Evolutionary conservation across 2,888 invertebrate genomes (phyloP).

Genomic region (Sisyra nigra): DNA sequence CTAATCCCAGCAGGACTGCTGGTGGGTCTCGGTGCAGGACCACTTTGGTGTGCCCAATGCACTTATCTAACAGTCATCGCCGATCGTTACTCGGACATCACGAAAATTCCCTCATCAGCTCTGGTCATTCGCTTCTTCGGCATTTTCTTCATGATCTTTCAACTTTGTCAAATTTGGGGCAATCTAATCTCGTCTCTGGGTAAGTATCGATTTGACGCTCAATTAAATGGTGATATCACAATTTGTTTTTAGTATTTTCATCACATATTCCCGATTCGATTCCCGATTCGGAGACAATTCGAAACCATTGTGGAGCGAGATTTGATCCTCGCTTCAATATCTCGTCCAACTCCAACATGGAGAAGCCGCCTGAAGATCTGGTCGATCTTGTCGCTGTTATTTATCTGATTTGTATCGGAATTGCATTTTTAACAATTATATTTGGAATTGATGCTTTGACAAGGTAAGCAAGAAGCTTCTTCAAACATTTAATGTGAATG

Average conservation of each 20-base stretch:
- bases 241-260: neutral
- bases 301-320: conserved; percentile 31
- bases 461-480: conserved; percentile 27
- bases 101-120: conserved; percentile 35
- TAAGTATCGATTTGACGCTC: too few species aligned
- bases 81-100: conserved; percentile 38
- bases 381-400: conserved; percentile 41
- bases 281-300: conserved; percentile 25
- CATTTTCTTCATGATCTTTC: conserved; percentile 57
- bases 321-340: conserved; percentile 31
- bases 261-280: conserved; percentile 19
- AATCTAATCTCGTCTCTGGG: conserved; percentile 46
- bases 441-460: conserved; percentile 44
- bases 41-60: conserved; percentile 55
- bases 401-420: conserved; percentile 42
- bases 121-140: conserved; percentile 52
- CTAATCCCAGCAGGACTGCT: conserved; percentile 43
- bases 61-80: conserved; percentile 51
- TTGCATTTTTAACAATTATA: conserved; percentile 40
- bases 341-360: conserved; percentile 26
- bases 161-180: conserved; percentile 52
- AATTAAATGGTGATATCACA: too few species aligned
- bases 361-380: conserved; percentile 33
- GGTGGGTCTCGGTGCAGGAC: conserved; percentile 47
- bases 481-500: too few species aligned